These are phyloP conservation scores for Tapirus terrestris DNA, from an alignment of 2,113 vertebrate species.

Conservation along the genomic window DNA sequence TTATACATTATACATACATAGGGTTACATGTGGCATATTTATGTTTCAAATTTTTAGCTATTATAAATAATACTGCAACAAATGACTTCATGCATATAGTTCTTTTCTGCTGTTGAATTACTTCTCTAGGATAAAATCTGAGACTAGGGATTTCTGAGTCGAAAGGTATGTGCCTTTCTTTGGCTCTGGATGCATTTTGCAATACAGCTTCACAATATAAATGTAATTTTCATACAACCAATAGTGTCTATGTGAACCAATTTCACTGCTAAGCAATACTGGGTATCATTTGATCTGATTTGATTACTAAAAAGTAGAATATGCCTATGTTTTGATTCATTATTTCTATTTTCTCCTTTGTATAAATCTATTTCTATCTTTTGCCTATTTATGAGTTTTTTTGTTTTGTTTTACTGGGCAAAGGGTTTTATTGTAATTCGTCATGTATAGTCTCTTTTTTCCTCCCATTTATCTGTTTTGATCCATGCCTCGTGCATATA, in stretches of 20 bases:
- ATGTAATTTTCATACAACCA: neutral
- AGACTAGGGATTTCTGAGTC: neutral
- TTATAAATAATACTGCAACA: neutral
- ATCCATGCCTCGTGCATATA: neutral
- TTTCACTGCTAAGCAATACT: conserved; percentile 16
- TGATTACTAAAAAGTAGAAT: conserved; percentile 46
- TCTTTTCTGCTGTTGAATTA: conserved; percentile 42
- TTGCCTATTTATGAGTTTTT: neutral
- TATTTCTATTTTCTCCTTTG: conserved; percentile 19
- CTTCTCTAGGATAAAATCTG: neutral
- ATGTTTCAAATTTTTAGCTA: neutral
- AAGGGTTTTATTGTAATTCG: neutral
- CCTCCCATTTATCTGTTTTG: neutral
- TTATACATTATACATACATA: too few species aligned
- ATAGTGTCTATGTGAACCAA: neutral
- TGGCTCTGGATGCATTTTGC: neutral
- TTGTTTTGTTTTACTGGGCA: neutral
- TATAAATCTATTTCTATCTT: conserved; percentile 4
- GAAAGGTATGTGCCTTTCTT: neutral
- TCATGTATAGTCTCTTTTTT: neutral
- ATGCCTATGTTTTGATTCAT: conserved; percentile 1
- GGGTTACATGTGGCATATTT: neutral
- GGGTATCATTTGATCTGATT: neutral
- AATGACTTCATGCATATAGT: neutral
- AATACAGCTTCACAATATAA: conserved; percentile 20